phyloP scores from a whole-genome alignment of 1,140 invertebrate genomes.

The Calephelis nemesis region DNA sequence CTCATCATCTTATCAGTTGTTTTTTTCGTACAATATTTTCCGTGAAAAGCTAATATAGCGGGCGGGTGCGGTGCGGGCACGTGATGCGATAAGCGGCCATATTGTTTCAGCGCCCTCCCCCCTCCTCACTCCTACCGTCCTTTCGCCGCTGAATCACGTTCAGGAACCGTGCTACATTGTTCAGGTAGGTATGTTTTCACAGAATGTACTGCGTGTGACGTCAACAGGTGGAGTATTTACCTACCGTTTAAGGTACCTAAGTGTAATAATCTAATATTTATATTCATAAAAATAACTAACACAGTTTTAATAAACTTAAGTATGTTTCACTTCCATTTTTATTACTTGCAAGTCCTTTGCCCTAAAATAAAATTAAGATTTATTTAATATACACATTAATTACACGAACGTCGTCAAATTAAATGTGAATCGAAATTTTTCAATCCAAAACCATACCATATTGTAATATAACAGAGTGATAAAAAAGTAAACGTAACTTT shows the following conservation, averaged over 20 bases:
- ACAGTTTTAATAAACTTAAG: no score
- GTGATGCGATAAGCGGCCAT: conserved; percentile 67
- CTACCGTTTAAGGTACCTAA: conserved; percentile 6
- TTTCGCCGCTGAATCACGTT: conserved; percentile 31
- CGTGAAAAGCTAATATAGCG: conserved; percentile 65
- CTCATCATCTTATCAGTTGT: conserved; percentile 73
- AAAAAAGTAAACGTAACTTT: no score
- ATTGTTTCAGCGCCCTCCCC: conserved; percentile 56
- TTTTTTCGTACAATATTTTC: conserved; percentile 70
- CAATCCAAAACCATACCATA: no score
- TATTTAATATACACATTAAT: no score
- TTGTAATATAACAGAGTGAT: no score
- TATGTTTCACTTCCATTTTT: no score
- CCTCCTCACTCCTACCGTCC: neutral
- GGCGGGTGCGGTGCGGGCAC: conserved; percentile 36
- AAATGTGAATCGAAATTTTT: no score
- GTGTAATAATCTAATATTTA: no score
- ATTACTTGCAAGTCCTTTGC: no score
- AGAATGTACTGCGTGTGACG: conserved; percentile 9
- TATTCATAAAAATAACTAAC: no score
- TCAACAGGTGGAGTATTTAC: neutral
- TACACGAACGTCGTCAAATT: no score
- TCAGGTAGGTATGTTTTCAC: conserved; percentile 11
- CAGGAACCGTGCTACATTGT: conserved; percentile 24
- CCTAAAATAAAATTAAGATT: no score